phyloP scores from a whole-genome alignment of 2,888 invertebrate genomes.

The Abrostola triplasia region DNA sequence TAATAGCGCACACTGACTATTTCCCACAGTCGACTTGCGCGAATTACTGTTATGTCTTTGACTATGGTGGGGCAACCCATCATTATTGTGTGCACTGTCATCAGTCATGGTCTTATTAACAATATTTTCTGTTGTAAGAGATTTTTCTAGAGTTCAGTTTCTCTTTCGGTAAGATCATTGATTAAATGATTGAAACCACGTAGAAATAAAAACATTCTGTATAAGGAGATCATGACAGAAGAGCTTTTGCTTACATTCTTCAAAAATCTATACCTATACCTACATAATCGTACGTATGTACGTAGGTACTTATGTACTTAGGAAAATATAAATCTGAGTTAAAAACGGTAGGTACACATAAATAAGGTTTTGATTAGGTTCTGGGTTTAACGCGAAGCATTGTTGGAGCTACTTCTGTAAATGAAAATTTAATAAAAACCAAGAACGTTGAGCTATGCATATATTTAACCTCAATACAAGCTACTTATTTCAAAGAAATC shows the following conservation, averaged over 20 bases:
- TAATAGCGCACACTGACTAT: slow-evolving; percentile 13
- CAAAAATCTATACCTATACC: too few species aligned
- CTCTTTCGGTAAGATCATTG: not conserved
- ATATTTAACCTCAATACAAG: slow-evolving; percentile 16
- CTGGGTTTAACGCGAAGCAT: not conserved
- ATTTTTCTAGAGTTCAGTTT: not conserved
- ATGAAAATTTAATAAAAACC: not conserved
- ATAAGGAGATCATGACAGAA: not conserved
- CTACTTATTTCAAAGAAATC: slow-evolving; percentile 34
- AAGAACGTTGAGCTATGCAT: slow-evolving; percentile 8
- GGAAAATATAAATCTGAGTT: too few species aligned
- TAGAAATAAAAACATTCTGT: not conserved
- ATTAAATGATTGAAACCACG: not conserved
- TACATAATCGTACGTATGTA: too few species aligned
- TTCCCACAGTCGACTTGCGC: slow-evolving; percentile 18
- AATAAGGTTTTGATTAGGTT: not conserved
- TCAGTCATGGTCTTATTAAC: slow-evolving; percentile 17
- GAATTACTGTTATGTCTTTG: slow-evolving; percentile 14
- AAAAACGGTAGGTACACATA: not conserved
- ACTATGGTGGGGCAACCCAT: slow-evolving; percentile 22
- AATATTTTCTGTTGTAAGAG: slow-evolving; percentile 8
- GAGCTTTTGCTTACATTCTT: too few species aligned
- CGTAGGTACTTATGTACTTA: too few species aligned
- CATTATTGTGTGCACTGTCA: slow-evolving; percentile 17
- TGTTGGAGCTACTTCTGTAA: not conserved